A percentile compares a stretch with the other conserved stretches of the same genome.
These are phyloP conservation scores for Aquatica leii DNA, from an alignment of 2,888 invertebrate genomes.

Conservation along the genomic window DNA sequence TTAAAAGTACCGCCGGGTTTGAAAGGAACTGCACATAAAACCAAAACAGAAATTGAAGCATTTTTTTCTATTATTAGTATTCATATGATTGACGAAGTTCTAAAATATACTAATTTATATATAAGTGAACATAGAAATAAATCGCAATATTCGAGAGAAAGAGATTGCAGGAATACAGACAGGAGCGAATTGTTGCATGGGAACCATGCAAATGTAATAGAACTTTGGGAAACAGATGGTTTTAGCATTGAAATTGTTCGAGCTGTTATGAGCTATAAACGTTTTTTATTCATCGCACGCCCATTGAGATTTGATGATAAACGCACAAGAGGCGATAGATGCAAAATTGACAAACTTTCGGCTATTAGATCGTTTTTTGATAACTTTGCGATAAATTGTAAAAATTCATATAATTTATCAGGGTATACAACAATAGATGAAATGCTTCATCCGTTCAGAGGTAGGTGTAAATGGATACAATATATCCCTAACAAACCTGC, in stretches of 20 bases:
- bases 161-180: constrained; percentile 3
- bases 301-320: constrained; percentile 7
- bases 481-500: too few species aligned
- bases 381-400: too few species aligned
- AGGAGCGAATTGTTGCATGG: too few species aligned
- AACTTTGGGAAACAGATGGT: constrained; percentile 2
- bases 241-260: neutral
- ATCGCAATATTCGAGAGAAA: constrained; percentile 2
- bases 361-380: neutral
- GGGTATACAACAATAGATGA: neutral
- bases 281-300: constrained; percentile 4
- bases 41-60: neutral
- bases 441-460: neutral
- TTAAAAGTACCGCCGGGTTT: neutral
- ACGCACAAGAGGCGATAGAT: too few species aligned
- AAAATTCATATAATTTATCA: neutral
- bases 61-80: too few species aligned
- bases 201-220: neutral
- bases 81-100: neutral
- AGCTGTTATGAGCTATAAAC: constrained; percentile 4
- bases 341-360: neutral
- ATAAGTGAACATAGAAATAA: constrained; percentile 6
- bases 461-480: neutral
- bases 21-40: too few species aligned
- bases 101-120: constrained; percentile 1